These are phyloP conservation scores for Drosophila sp. DNA, from an alignment of 1,140 invertebrate species.

Conservation along the genomic window DNA sequence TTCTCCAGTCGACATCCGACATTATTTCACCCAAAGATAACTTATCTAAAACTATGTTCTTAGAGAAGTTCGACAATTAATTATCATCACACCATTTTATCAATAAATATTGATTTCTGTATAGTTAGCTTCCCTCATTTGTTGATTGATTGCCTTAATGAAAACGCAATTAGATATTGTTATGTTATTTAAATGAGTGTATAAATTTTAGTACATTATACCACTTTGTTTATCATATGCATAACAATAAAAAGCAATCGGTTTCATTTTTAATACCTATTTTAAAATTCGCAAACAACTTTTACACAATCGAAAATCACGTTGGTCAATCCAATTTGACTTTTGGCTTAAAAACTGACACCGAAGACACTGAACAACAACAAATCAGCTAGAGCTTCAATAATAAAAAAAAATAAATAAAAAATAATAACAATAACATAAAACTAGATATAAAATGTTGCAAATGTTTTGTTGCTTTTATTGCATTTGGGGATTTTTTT, in stretches of 20 bases:
- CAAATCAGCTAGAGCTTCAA: conserved; percentile 28
- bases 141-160: conserved; percentile 59
- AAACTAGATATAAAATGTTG: conserved; percentile 16
- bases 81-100: neutral
- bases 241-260: neutral
- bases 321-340: conserved; percentile 36
- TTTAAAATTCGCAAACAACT: conserved; percentile 41
- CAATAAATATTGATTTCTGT: neutral
- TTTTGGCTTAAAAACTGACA: conserved; percentile 23
- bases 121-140: conserved; percentile 13
- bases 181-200: conserved; percentile 59
- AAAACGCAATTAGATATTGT: conserved; percentile 65
- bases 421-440: conserved; percentile 17
- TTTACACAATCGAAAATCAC: conserved; percentile 43
- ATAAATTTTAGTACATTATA: conserved; percentile 36
- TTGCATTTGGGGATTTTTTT: conserved; percentile 12
- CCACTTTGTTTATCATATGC: conserved; percentile 28
- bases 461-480: conserved; percentile 25
- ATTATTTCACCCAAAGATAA: neutral
- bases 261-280: conserved; percentile 31
- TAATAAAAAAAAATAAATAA: conserved; percentile 22
- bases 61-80: no score
- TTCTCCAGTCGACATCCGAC: no score
- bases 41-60: no score
- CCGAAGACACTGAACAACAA: conserved; percentile 5